Evolutionary conservation across 2,797 vertebrate species (phyloP), one percentile per base, ranked within the genome.

Genomic region (Calcarius lapponicus): DNA sequence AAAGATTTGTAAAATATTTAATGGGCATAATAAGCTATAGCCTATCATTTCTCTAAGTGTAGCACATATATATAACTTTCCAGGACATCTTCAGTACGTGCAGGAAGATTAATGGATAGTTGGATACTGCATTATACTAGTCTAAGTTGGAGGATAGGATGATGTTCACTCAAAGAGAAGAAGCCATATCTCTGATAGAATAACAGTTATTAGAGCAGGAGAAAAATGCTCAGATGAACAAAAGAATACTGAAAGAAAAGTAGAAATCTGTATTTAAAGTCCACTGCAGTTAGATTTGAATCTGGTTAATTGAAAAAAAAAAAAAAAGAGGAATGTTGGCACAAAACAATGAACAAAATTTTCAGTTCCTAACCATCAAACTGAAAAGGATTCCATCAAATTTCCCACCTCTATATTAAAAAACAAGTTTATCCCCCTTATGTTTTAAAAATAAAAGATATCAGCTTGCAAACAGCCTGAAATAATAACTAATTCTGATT

Each of bases 1-100:
- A 88, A 92, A 73, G 11, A 83, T 90, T 65, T 80, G 34, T 38
- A 69, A 90, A 76, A 80, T 56, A 75, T 53, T 26, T 53, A 80
- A 82, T 82, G 26, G 42, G 18, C 12, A 57, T 69, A 82, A 47
- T 28, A 14, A 82, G 14, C 64, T 28, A 43, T 43, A 71, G n/a
- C 29, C 19, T 89, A 53, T 48, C 8, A 43, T 36, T 91, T 80
- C 32, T 84, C 32, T 54, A 53, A 42, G 32, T n/a, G 34, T 50
- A 80, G 10, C 20, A 53, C 14, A 65, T 25, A 45, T 56, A 32
- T 51, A 51, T 36, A 80, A 75, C 42, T 82, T 82, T 76, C 13
- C 29, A 48, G 25, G 50, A 40, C 53, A 5, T 36, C 60, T 72
- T 83, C 54, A 75, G 31, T 36, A 29, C 48, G 42, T 75, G 38